Conservation (phyloP, 2,888 invertebrate genomes). For the Andrena hattorfiana region DNA sequence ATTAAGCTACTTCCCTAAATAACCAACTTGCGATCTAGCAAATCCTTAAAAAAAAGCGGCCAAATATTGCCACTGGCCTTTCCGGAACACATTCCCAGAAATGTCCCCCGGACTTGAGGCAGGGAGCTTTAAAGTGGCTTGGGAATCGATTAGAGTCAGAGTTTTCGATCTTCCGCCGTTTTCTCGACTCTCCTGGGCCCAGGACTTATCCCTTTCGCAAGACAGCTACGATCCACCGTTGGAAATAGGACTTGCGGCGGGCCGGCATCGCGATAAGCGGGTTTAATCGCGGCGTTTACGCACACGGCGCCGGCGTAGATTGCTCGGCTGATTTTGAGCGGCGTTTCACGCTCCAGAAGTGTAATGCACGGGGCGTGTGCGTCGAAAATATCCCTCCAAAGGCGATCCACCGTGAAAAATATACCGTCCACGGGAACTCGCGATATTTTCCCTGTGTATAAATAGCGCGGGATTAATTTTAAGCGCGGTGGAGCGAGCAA, state of each 20-base stretch:
- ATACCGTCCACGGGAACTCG: neutral
- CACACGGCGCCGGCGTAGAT: slow-evolving; percentile 48
- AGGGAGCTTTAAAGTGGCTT: too few species aligned
- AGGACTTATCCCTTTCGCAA: slow-evolving; percentile 10
- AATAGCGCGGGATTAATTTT: too few species aligned
- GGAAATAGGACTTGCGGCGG: slow-evolving; percentile 43
- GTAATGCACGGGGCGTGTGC: neutral
- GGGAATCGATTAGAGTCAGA: too few species aligned
- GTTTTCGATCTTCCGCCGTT: neutral
- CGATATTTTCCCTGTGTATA: neutral
- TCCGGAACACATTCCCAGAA: too few species aligned
- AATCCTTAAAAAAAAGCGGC: too few species aligned
- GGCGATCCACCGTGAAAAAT: too few species aligned
- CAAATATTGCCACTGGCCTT: too few species aligned
- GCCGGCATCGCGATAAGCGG: slow-evolving; percentile 50
- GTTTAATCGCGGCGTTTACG: slow-evolving; percentile 54
- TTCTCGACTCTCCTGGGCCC: neutral
- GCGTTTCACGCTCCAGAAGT: slow-evolving; percentile 35
- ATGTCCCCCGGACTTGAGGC: too few species aligned
- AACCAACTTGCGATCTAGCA: too few species aligned
- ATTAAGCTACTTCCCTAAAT: too few species aligned
- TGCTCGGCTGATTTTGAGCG: slow-evolving; percentile 43
- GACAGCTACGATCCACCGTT: slow-evolving; percentile 35
- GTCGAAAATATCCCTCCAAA: neutral
- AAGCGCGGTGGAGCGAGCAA: too few species aligned